Evolutionary conservation across 1,140 invertebrate genomes (phyloP).

Genomic region (Drosophila dunni): DNA sequence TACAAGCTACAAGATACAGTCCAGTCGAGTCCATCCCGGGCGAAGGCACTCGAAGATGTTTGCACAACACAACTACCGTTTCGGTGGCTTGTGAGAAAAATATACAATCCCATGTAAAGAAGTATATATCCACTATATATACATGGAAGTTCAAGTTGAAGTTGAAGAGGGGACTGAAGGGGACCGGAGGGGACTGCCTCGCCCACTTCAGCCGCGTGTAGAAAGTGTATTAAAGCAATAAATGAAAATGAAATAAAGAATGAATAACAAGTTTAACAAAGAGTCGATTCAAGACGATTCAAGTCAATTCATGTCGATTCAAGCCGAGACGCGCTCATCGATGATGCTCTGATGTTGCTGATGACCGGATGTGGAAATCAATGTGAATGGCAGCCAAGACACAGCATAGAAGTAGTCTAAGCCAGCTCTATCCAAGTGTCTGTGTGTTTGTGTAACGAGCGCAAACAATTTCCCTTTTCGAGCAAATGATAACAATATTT

Average conservation of each 20-base stretch:
- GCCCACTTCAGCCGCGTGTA: slow-evolving; percentile 72
- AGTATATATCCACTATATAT: slow-evolving; percentile 20
- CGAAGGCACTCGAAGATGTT: slow-evolving; percentile 69
- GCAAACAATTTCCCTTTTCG: slow-evolving; percentile 1
- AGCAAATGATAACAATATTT: slow-evolving; percentile 65
- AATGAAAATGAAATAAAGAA: slow-evolving; percentile 65
- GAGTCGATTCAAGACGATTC: slow-evolving; percentile 32
- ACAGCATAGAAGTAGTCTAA: neutral
- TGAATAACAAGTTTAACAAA: slow-evolving; percentile 38
- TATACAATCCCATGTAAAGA: slow-evolving; percentile 65
- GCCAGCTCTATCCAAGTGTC: slow-evolving; percentile 14
- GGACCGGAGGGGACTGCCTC: slow-evolving; percentile 37
- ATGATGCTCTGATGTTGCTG: slow-evolving; percentile 10
- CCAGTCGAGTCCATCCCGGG: slow-evolving; percentile 24
- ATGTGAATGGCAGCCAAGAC: neutral
- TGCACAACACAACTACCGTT: slow-evolving; percentile 82
- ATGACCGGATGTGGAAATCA: slow-evolving; percentile 66
- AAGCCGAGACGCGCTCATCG: slow-evolving; percentile 28
- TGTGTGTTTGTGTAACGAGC: slow-evolving; percentile 18
- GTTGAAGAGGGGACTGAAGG: neutral
- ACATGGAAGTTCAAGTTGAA: neutral
- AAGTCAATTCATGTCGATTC: slow-evolving; percentile 20
- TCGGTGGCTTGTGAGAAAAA: slow-evolving; percentile 83
- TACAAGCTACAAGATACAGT: slow-evolving; percentile 1
- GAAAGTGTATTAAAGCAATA: slow-evolving; percentile 81